Percentiles rank a stretch among this genome's conserved stretches.
phyloP scores from a whole-genome alignment of 2,113 vertebrate species.

The Pituophis catenifer region DNA sequence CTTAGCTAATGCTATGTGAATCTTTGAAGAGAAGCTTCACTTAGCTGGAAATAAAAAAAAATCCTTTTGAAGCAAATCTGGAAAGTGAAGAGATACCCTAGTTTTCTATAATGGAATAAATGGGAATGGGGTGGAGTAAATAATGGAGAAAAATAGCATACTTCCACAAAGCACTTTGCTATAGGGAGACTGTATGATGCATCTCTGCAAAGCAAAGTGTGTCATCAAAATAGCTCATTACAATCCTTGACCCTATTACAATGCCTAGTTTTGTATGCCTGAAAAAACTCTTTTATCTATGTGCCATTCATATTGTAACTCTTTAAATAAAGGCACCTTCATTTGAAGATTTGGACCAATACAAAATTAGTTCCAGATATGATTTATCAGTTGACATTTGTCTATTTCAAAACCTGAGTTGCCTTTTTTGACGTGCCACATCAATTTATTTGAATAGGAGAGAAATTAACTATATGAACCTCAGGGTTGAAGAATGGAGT shows the following conservation, averaged over 20 bases:
- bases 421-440: background rate
- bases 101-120: background rate
- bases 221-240: background rate
- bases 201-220: background rate
- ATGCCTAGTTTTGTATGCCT: background rate
- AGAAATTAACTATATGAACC: background rate
- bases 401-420: background rate
- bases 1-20: background rate
- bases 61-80: background rate
- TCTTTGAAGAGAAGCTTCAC: background rate
- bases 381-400: background rate
- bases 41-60: background rate
- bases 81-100: background rate
- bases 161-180: background rate
- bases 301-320: background rate
- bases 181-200: background rate
- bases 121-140: background rate
- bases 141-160: background rate
- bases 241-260: background rate
- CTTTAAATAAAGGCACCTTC: background rate
- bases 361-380: background rate
- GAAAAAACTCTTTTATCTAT: background rate
- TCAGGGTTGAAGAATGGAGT: background rate
- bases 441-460: background rate
- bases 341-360: background rate